Conservation (phyloP, 2,113 vertebrate species). For the Ascaphus truei region DNA sequence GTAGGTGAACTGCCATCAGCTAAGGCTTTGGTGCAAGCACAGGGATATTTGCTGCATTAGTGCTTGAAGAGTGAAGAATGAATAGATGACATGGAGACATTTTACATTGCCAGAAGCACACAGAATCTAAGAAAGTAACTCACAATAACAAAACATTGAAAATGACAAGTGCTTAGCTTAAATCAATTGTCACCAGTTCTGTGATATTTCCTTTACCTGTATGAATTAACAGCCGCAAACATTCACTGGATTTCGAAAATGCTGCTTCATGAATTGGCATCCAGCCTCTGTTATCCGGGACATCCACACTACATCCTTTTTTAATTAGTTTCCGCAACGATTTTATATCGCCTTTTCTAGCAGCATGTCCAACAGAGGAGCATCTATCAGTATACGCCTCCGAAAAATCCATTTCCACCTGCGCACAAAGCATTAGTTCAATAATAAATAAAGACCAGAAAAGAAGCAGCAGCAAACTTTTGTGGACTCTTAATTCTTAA, state of each 20-base stretch:
- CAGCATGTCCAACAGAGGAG: conserved; percentile 74
- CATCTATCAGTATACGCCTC: conserved; percentile 82
- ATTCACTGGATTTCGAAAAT: conserved; percentile 66
- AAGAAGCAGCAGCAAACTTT: not conserved
- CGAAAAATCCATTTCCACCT: conserved; percentile 78
- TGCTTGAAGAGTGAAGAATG: too few species aligned
- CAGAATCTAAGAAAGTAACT: too few species aligned
- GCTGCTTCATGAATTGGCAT: conserved; percentile 85
- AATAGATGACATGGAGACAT: too few species aligned
- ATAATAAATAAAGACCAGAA: not conserved
- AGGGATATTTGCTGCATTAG: too few species aligned
- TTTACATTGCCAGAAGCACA: too few species aligned
- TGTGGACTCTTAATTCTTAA: not conserved
- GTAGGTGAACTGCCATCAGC: too few species aligned
- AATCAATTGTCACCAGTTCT: too few species aligned
- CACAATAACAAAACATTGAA: too few species aligned
- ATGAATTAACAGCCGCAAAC: conserved; percentile 71
- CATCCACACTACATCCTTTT: conserved; percentile 68
- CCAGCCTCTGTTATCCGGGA: conserved; percentile 92
- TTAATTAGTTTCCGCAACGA: conserved; percentile 68
- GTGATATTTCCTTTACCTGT: conserved; percentile 52
- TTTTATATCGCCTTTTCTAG: conserved; percentile 64
- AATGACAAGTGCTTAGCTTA: too few species aligned
- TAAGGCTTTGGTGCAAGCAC: too few species aligned
- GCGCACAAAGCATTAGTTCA: conserved; percentile 16